phyloP scores from a whole-genome alignment of 2,888 invertebrate genomes.

The Palloptera scutellata region DNA sequence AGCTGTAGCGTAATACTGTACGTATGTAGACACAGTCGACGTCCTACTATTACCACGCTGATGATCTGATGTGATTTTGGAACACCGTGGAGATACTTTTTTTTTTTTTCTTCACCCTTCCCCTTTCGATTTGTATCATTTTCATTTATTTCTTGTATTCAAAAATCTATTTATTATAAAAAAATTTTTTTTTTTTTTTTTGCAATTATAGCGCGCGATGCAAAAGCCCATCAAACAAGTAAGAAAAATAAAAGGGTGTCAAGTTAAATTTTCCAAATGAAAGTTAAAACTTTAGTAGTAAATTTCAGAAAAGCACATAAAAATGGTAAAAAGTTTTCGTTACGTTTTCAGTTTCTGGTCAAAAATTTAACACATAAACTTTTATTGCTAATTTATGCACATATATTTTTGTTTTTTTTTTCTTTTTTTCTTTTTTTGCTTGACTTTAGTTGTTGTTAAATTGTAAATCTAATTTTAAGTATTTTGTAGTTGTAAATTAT shows the following conservation, averaged over 20 bases:
- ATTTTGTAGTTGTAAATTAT: neutral
- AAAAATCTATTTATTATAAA: conserved; percentile 17
- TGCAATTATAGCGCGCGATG: neutral
- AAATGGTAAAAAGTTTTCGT: neutral
- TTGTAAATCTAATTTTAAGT: conserved; percentile 21
- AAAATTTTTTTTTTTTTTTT: no score
- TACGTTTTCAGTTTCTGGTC: neutral
- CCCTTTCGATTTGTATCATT: neutral
- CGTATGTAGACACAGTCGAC: conserved; percentile 1
- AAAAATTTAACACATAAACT: conserved; percentile 32
- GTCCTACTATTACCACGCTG: conserved; percentile 1
- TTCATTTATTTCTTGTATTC: conserved; percentile 14
- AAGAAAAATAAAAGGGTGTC: conserved; percentile 12
- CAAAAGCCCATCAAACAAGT: no score
- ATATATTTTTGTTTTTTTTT: conserved; percentile 47
- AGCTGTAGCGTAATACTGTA: conserved; percentile 53
- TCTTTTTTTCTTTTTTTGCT: no score
- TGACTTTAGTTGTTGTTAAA: conserved; percentile 9
- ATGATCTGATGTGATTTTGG: conserved; percentile 9
- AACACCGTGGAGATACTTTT: neutral
- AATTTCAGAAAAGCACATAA: neutral
- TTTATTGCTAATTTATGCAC: conserved; percentile 61
- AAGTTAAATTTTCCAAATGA: conserved; percentile 2
- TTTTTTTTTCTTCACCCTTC: neutral
- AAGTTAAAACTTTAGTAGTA: neutral